Evolutionary conservation across 23 tunicate genomes (phyloP), one percentile per base, ranked within the genome.

Genomic region (Styela clava): DNA sequence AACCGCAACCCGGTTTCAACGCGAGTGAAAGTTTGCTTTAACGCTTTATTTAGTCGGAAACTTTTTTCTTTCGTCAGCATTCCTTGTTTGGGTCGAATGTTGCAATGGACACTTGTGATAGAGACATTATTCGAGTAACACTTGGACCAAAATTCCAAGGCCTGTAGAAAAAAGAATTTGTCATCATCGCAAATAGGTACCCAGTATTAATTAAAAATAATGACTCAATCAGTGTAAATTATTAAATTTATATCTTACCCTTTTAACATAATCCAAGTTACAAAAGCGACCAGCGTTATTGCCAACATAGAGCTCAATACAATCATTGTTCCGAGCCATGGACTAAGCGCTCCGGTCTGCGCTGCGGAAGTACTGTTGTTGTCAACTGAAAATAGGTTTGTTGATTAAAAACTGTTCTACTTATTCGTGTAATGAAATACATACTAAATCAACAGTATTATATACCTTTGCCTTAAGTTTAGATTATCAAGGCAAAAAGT

Each of bases 111-210:
- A 56, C 1, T 76, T 76, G 81, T 72, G 79, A 83, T 16, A 83
- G 19, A 21, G 64, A 37, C 2, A 83, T 26, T 30, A 83, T 74
- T 73, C 61, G 73, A 21, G 86, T 83, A 7, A 73, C 44, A 52
- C 61, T 73, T 2, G 23, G 32, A 22, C 86, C 86, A 22, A 83
- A 73, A 20, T 44, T 32, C 86, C 86, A 83, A 21, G 86, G 86
- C 33, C 86, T 83, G 80, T 18, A 30, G 1, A 34, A 22, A 22
- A 64, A 30, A 24, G 20, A 63, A 69, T n/a, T n/a, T n/a, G n/a
- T n/a, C n/a, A n/a, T n/a, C n/a, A n/a, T n/a, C n/a, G n/a, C n/a
- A n/a, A n/a, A n/a, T n/a, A n/a, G n/a, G n/a, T n/a, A n/a, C n/a
- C n/a, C n/a, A n/a, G n/a, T n/a, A n/a, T n/a, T n/a, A n/a, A n/a